Evolutionary conservation across 2,888 invertebrate species (phyloP), one percentile per base, ranked within the genome.

Genomic region (Notocelia uddmanniana): DNA sequence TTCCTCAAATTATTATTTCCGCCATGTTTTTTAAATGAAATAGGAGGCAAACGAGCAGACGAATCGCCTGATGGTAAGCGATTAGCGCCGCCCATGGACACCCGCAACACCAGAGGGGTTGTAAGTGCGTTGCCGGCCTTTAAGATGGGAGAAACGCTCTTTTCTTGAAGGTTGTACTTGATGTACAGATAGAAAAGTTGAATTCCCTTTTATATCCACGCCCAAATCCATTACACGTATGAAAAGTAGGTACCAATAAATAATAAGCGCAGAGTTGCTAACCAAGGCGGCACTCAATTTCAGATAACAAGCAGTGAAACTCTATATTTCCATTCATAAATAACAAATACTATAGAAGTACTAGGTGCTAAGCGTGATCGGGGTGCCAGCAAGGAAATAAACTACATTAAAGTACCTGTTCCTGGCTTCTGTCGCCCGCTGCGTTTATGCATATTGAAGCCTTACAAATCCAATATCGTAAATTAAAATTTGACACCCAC

Each of bases 401-500:
- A 63, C 69, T 37, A 54, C 26, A 63, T 55, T 58, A 41, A 54
- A 64, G 37, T 64, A 64, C 64, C 64, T 54, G 64, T 41, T 62
- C 63, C 63, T 19, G 58, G 57, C 26, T 73, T 34, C 64, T 52
- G 63, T 59, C 52, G 23, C 73, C 73, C 58, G 69, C 73, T 73
- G 73, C 52, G 63, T 37, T 58, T 59, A 64, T 73, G 73, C 73
- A 73, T 73, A 73, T 73, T 73, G 68, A 73, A 69, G 58, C 57
- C 52, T 68, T 70, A 68, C 67, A 68, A 72, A 72, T 63, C 41
- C 68, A 73, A 69, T 73, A 73, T 73, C 68, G 63, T 73, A 73
- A 64, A 73, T 73, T 73, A 69, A 68, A 59, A 63, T 73, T 58
- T 52, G 73, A 64, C 68, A 58, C 19, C 59, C 52, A 52, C 57